Conservation (phyloP, 2,113 vertebrate species). For the Typhlomys cinereus region DNA sequence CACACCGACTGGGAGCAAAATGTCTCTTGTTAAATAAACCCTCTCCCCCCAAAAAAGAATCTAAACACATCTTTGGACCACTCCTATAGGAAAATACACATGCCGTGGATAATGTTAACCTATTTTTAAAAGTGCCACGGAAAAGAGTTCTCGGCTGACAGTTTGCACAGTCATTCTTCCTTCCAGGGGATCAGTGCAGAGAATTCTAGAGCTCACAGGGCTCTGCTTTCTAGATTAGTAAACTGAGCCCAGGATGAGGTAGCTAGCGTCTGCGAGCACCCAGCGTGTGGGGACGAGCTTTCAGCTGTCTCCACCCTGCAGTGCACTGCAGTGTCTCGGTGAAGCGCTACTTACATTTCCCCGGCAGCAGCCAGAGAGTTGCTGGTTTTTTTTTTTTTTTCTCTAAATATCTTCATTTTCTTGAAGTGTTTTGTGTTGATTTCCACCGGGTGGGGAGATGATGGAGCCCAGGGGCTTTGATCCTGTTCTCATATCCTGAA, state of each 20-base stretch:
- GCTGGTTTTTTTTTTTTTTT: not conserved
- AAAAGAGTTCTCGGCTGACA: not conserved
- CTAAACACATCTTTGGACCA: not conserved
- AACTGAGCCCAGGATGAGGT: not conserved
- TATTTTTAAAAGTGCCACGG: not conserved
- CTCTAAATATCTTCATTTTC: not conserved
- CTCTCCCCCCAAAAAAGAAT: not conserved
- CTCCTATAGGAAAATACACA: not conserved
- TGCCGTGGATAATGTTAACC: not conserved
- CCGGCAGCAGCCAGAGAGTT: not conserved
- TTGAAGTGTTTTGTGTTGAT: not conserved
- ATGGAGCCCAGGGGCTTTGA: conserved; percentile 23
- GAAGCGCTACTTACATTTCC: not conserved
- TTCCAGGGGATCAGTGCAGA: accelerated
- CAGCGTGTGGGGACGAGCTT: not conserved
- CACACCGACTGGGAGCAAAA: not conserved
- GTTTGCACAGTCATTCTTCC: not conserved
- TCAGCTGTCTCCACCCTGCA: not conserved
- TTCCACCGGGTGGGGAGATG: not conserved
- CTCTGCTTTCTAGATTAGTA: not conserved
- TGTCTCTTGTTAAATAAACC: not conserved
- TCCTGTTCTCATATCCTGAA: conserved; percentile 1
- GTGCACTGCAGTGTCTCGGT: not conserved
- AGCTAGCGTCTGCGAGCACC: accelerated
- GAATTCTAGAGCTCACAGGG: not conserved